These are phyloP conservation scores for Acleris holmiana DNA, from an alignment of 2,888 invertebrate genomes.

Conservation along the genomic window DNA sequence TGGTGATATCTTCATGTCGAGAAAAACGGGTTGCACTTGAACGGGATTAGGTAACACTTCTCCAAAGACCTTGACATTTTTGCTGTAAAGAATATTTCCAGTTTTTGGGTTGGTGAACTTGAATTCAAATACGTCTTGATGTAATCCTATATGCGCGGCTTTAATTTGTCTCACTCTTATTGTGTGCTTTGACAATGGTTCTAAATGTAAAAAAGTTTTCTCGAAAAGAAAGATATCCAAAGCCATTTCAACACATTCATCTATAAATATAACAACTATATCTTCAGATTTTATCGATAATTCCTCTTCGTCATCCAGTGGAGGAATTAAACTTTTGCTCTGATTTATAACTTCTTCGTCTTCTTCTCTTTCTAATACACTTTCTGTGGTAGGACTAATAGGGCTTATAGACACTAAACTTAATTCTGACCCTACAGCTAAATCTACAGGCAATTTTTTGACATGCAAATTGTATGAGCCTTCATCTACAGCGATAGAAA, in stretches of 20 bases:
- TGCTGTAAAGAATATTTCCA: slow-evolving; percentile 49
- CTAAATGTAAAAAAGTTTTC: slow-evolving; percentile 53
- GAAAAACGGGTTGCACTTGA: slow-evolving; percentile 57
- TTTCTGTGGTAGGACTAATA: slow-evolving; percentile 49
- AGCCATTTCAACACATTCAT: slow-evolving; percentile 54
- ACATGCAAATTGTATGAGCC: slow-evolving; percentile 59
- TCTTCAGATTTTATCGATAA: slow-evolving; percentile 44
- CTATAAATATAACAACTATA: slow-evolving; percentile 48
- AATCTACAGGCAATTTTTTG: slow-evolving; percentile 51
- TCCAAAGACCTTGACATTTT: slow-evolving; percentile 59
- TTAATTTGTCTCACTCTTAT: slow-evolving; percentile 62
- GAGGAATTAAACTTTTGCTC: slow-evolving; percentile 42
- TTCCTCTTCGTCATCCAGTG: slow-evolving; percentile 35
- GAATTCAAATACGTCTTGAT: slow-evolving; percentile 65
- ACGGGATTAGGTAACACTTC: slow-evolving; percentile 68
- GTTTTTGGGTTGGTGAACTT: slow-evolving; percentile 54
- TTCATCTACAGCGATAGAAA: slow-evolving; percentile 54
- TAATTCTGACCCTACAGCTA: slow-evolving; percentile 43
- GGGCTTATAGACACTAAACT: slow-evolving; percentile 47
- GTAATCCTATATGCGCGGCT: slow-evolving; percentile 61
- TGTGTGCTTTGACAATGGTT: slow-evolving; percentile 49
- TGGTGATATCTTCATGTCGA: slow-evolving; percentile 65
- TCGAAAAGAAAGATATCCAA: slow-evolving; percentile 65
- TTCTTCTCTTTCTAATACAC: slow-evolving; percentile 48
- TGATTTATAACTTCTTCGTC: slow-evolving; percentile 45